Percentiles rank a stretch among this genome's conserved stretches.
phyloP scores from a whole-genome alignment of 2,888 invertebrate genomes.

The Chironomus riparius region DNA sequence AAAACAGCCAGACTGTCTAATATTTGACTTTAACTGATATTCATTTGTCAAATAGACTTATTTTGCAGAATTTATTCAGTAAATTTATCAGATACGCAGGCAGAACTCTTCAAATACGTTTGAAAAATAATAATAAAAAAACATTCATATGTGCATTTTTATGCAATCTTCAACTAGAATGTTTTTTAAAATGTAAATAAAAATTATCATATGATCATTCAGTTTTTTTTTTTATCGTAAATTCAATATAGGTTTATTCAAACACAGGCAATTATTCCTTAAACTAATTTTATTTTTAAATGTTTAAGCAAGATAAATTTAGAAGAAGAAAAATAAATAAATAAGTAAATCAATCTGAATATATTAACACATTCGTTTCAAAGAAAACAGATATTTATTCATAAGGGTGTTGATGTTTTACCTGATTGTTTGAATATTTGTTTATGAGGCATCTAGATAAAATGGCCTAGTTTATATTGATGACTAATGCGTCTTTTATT shows the following conservation, averaged over 20 bases:
- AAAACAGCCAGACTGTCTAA: slow-evolving; percentile 26
- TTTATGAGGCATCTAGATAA: background rate
- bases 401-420: background rate
- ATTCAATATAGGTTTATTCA: background rate
- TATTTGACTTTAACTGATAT: background rate
- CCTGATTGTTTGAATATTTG: background rate
- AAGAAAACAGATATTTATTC: background rate
- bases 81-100: background rate
- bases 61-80: background rate
- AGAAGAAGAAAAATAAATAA: background rate
- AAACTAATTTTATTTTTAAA: background rate
- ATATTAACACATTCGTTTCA: background rate
- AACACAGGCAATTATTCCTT: background rate
- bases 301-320: slow-evolving; percentile 1
- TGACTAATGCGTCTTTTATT: background rate
- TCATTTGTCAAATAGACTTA: background rate
- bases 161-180: background rate
- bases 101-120: background rate
- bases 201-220: no score
- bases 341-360: background rate
- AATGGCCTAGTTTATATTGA: background rate
- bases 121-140: background rate
- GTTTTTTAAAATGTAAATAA: no score
- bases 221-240: no score
- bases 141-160: background rate